These are phyloP conservation scores for Thamnophis elegans DNA, from an alignment of 2,797 vertebrate genomes.

Conservation along the genomic window DNA sequence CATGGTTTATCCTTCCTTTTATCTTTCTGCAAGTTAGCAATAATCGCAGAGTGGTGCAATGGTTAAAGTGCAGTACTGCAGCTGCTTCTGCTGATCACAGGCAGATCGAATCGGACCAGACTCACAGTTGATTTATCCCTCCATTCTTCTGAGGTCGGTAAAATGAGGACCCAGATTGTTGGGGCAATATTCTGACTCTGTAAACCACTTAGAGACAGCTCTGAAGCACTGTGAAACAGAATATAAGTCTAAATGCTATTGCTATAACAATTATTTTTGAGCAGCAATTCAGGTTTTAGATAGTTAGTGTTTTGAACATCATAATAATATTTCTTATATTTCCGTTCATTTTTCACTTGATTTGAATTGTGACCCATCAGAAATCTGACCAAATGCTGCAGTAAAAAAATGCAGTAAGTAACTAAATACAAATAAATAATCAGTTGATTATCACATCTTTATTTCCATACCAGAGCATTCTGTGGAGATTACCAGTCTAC, in stretches of 20 bases:
- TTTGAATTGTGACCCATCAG: background rate
- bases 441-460: background rate
- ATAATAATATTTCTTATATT: background rate
- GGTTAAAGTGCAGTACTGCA: too few species aligned
- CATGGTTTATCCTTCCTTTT: background rate
- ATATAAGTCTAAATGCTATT: too few species aligned
- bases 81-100: too few species aligned
- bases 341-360: conserved; percentile 1
- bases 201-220: too few species aligned
- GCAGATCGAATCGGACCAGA: too few species aligned
- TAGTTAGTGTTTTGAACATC: background rate
- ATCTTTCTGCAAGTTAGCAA: background rate
- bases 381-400: background rate
- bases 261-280: background rate
- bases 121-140: too few species aligned
- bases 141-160: too few species aligned
- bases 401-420: background rate
- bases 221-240: too few species aligned
- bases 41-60: too few species aligned
- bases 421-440: background rate
- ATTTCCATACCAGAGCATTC: conserved; percentile 60
- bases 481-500: conserved; percentile 72
- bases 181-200: too few species aligned
- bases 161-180: too few species aligned
- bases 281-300: background rate